Evolutionary conservation across 2,888 invertebrate genomes (phyloP).

Genomic region (Theretra japonica): DNA sequence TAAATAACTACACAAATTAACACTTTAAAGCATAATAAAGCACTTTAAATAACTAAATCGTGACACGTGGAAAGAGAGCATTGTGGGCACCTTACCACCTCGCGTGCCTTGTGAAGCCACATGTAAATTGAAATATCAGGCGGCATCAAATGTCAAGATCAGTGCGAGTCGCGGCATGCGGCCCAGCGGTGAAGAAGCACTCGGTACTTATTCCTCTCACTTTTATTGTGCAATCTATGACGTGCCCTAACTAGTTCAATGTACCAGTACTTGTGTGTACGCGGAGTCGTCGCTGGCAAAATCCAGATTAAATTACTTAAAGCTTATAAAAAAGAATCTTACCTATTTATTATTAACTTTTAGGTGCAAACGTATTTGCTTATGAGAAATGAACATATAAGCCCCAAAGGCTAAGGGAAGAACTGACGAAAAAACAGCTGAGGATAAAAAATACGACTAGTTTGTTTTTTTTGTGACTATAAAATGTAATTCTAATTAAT

Average conservation of each 20-base stretch:
- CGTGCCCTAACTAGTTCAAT: neutral
- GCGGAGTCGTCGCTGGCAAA: no score
- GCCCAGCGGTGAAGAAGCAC: slow-evolving; percentile 48
- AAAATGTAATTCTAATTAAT: neutral
- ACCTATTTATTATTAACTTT: no score
- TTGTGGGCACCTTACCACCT: slow-evolving; percentile 32
- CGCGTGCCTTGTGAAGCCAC: slow-evolving; percentile 40
- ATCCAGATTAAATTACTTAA: no score
- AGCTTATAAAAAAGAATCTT: no score
- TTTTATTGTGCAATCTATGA: slow-evolving; percentile 62
- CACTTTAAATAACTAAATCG: neutral
- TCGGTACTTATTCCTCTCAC: slow-evolving; percentile 63
- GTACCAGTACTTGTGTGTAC: neutral
- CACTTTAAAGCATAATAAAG: neutral
- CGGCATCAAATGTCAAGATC: slow-evolving; percentile 73
- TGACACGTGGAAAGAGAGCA: slow-evolving; percentile 43
- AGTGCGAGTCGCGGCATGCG: slow-evolving; percentile 49
- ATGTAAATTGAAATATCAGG: slow-evolving; percentile 58
- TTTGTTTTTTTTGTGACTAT: neutral
- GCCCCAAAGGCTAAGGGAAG: no score
- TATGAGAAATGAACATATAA: no score
- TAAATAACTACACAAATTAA: neutral
- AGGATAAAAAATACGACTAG: neutral
- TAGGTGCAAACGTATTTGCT: no score
- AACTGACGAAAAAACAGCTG: no score